Evolutionary conservation across 2,888 invertebrate species (phyloP).

Genomic region (Ormyrus labotus): DNA sequence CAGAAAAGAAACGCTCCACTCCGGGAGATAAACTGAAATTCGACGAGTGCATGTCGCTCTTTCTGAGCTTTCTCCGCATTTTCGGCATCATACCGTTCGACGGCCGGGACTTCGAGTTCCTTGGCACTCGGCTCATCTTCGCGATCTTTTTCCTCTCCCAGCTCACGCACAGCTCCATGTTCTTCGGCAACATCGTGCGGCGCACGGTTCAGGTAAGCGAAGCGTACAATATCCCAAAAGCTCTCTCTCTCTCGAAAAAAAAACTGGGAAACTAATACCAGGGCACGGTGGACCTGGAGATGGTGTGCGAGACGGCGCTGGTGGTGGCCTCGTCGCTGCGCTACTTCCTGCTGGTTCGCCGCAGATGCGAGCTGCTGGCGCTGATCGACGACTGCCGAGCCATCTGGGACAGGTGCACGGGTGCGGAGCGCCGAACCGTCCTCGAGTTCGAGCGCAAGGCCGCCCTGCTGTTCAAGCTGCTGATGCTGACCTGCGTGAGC

Average conservation of each 20-base stretch:
- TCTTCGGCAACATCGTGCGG: not conserved
- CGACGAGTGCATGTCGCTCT: no score
- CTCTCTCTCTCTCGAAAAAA: no score
- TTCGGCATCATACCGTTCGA: no score
- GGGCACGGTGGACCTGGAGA: not conserved
- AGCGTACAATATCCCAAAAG: not conserved
- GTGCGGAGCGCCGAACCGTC: not conserved
- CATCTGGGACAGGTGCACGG: constrained; percentile 8
- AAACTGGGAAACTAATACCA: no score
- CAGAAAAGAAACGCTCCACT: no score
- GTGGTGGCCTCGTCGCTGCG: not conserved
- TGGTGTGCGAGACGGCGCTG: not conserved
- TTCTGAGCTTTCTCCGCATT: no score
- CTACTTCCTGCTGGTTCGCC: not conserved
- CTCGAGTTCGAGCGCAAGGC: not conserved
- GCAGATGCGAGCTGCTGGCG: not conserved
- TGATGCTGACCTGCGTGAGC: not conserved
- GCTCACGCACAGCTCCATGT: no score
- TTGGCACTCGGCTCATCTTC: no score
- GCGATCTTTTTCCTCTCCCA: no score
- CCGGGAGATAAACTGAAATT: no score
- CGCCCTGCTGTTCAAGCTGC: not conserved
- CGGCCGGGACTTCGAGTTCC: no score
- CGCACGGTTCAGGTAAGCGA: not conserved
- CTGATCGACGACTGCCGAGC: not conserved